Evolutionary conservation across 2,888 invertebrate species (phyloP), one percentile per base, ranked within the genome.

Genomic region (Plemyria rubiginata): DNA sequence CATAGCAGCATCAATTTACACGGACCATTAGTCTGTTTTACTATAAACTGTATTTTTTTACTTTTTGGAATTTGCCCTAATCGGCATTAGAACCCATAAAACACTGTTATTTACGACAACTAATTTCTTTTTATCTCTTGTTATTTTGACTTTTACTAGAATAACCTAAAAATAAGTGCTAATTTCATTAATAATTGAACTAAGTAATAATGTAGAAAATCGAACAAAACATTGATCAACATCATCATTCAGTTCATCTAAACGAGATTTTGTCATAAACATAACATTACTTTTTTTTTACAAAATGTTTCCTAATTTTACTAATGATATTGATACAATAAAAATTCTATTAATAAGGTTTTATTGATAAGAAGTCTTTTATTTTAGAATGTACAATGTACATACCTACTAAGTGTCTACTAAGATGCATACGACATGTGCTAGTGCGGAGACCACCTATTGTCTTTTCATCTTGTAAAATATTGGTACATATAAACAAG

Each of bases 281-380:
- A n/a, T 60, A 65, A 58, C 57, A 22, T 46, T 70, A 57, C 63
- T 58, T 59, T 60, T 57, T 61, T 56, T 63, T 51, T 63, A 60
- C 65, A 67, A 61, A 57, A 58, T 68, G 63, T 64, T 54, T 50
- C 46, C 60, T 68, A 67, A 66, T 53, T 48, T 45, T 62, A 70
- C 81, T 87, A 86, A 85, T 82, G 70, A 54, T 81, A 79, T 81
- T 82, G 76, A 72, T 69, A 73, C 54, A 57, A 68, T 75, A 60
- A 68, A 77, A 70, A 75, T 75, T 76, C 73, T 79, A 78, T 73
- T 75, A 84, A 81, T 84, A 85, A 82, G 84, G 60, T 67, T 73
- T 73, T 74, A 62, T 70, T 60, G 56, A 57, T 60, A 62, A 51
- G 28, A 59, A n/a, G 0, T 46, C 29, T 60, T 54, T 46, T 11